These are phyloP conservation scores for Hoplostethus atlanticus DNA, from an alignment of 2,797 vertebrate genomes.

Conservation along the genomic window DNA sequence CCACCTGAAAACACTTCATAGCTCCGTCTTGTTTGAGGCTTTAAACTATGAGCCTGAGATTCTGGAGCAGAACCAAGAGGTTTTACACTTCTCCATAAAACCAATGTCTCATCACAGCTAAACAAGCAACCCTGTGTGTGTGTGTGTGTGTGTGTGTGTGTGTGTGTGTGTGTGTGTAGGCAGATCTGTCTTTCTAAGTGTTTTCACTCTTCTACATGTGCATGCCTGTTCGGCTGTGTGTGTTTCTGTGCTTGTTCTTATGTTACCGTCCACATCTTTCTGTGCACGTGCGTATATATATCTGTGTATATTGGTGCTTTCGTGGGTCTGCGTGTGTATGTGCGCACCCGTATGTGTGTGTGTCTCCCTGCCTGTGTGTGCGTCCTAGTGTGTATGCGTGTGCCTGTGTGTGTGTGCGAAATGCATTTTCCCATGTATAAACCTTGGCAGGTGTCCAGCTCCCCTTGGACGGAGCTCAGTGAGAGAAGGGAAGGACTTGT, in stretches of 20 bases:
- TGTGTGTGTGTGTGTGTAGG: not conserved
- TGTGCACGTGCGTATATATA: no score
- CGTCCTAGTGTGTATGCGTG: not conserved
- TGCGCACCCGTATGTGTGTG: not conserved
- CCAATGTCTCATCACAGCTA: slow-evolving; percentile 7
- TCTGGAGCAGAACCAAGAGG: not conserved
- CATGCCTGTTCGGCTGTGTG: not conserved
- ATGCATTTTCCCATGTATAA: slow-evolving; percentile 55
- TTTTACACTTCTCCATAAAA: not conserved
- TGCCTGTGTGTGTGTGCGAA: not conserved
- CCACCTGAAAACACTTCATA: not conserved
- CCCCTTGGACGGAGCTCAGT: slow-evolving; percentile 73
- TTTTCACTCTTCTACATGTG: not conserved
- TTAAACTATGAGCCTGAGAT: not conserved
- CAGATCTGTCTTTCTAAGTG: not conserved
- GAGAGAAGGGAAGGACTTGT: slow-evolving; percentile 65
- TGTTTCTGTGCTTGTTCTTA: not conserved
- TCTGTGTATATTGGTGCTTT: no score
- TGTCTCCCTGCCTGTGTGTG: not conserved
- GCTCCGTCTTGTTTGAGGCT: not conserved
- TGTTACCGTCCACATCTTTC: no score
- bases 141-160: slow-evolving; percentile 6
- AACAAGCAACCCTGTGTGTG: not conserved
- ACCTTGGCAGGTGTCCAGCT: slow-evolving; percentile 74
- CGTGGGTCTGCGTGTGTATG: no score